A percentile compares a stretch with the other conserved stretches of the same genome.
Evolutionary conservation across 2,797 vertebrate genomes (phyloP).

Genomic region (Ctenochaetus hawaiiensis): DNA sequence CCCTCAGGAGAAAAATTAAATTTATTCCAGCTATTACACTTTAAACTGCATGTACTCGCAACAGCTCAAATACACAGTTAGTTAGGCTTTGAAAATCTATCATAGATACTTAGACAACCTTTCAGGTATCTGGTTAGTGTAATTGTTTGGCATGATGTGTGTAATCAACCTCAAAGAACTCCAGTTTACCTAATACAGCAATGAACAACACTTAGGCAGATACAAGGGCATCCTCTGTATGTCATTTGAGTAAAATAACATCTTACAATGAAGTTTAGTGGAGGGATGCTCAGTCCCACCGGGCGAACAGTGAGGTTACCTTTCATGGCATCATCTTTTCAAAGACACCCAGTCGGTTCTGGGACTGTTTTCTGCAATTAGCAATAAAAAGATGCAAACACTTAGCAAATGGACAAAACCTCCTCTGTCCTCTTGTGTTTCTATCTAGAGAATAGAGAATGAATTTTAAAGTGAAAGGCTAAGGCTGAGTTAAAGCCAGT

Average conservation of each 20-base stretch:
- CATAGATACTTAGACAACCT: not conserved
- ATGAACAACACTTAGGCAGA: not conserved
- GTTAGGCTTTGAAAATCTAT: not conserved
- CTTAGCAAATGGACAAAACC: conserved; percentile 25
- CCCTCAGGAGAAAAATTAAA: conserved; percentile 1
- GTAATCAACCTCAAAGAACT: not conserved
- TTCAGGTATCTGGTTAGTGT: not conserved
- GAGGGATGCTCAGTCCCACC: conserved; percentile 38
- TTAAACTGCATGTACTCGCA: not conserved
- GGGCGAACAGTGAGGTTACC: conserved; percentile 67
- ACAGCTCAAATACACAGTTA: not conserved
- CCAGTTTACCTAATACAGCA: too few species aligned
- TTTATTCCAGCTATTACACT: conserved; percentile 23
- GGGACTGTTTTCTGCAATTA: conserved; percentile 50
- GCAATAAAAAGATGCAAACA: not conserved
- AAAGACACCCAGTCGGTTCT: conserved; percentile 46
- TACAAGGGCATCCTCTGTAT: too few species aligned
- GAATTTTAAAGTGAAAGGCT: conserved; percentile 23
- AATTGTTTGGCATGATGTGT: too few species aligned
- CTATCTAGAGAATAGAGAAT: conserved; percentile 6
- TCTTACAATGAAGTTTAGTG: not conserved
- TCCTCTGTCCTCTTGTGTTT: conserved; percentile 16
- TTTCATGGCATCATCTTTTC: conserved; percentile 61
- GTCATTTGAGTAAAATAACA: too few species aligned
- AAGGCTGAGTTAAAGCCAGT: conserved; percentile 11